Conservation (phyloP, 2,797 vertebrate species). For the Simalia tracyae region DNA sequence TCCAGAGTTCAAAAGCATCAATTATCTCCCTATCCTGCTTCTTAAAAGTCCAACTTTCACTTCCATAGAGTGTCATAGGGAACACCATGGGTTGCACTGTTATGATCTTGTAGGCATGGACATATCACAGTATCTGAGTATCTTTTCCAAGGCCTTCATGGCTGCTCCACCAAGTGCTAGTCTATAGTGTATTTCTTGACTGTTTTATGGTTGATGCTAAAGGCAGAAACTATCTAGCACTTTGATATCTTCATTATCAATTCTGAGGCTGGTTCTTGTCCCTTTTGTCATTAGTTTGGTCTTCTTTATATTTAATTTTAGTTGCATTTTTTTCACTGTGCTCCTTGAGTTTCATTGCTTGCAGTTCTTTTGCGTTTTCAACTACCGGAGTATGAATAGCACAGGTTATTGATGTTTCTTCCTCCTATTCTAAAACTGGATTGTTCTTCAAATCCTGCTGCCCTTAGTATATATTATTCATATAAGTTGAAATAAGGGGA, state of each 20-base stretch:
- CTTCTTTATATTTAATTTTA: too few relatives aligned
- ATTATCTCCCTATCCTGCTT: too few relatives aligned
- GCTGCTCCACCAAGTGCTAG: not conserved
- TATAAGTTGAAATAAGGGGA: not conserved
- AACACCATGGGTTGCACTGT: too few relatives aligned
- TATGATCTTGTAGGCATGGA: not conserved
- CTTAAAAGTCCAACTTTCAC: too few relatives aligned
- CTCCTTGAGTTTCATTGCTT: too few relatives aligned
- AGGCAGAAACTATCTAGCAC: not conserved
- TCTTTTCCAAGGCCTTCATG: not conserved
- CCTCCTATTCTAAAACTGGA: not conserved
- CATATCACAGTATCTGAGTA: not conserved
- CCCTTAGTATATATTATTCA: not conserved
- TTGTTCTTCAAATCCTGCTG: not conserved
- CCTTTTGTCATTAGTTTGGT: too few relatives aligned
- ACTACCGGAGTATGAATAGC: not conserved
- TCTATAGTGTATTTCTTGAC: not conserved
- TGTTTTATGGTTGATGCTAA: not conserved
- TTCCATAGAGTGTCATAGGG: too few relatives aligned
- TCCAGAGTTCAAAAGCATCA: too few relatives aligned
- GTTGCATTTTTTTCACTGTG: too few relatives aligned
- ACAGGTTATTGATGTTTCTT: not conserved
- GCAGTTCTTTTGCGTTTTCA: too few relatives aligned
- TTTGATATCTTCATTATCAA: not conserved
- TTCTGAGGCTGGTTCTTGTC: not conserved